Percentiles rank a stretch among this genome's conserved stretches.
Evolutionary conservation across 2,888 invertebrate species (phyloP).

Genomic region (Pristionchus mayeri): DNA sequence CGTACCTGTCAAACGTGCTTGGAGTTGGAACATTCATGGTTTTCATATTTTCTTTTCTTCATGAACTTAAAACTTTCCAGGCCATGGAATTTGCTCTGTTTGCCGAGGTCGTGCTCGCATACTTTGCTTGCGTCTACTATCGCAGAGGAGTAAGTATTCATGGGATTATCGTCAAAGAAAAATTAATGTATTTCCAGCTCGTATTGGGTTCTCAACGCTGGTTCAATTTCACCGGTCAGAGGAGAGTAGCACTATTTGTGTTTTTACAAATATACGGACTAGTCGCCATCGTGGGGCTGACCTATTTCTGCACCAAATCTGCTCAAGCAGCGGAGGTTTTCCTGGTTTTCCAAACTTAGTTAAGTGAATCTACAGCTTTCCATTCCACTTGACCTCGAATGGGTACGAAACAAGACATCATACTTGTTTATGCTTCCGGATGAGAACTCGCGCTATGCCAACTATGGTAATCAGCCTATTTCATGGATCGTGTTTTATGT

Average conservation of each 20-base stretch:
- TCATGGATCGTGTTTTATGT: no score
- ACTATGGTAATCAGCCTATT: not conserved
- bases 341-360: not conserved
- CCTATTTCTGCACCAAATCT: not conserved
- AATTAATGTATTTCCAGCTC: not conserved
- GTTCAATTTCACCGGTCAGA: not conserved
- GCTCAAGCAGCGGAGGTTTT: not conserved
- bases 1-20: not conserved
- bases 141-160: not conserved
- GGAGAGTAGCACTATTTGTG: not conserved
- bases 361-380: not conserved
- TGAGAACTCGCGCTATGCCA: not conserved
- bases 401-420: not conserved
- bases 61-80: not conserved
- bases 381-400: not conserved
- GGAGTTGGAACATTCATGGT: not conserved
- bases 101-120: not conserved
- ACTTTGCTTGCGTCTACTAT: not conserved
- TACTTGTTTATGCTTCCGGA: not conserved
- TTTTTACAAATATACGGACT: not conserved
- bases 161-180: not conserved
- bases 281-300: no score
- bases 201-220: not conserved
- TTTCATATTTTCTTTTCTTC: no score
- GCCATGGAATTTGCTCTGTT: not conserved